Conservation (phyloP, 2,888 invertebrate species). For the Sclerodermus sp. region DNA sequence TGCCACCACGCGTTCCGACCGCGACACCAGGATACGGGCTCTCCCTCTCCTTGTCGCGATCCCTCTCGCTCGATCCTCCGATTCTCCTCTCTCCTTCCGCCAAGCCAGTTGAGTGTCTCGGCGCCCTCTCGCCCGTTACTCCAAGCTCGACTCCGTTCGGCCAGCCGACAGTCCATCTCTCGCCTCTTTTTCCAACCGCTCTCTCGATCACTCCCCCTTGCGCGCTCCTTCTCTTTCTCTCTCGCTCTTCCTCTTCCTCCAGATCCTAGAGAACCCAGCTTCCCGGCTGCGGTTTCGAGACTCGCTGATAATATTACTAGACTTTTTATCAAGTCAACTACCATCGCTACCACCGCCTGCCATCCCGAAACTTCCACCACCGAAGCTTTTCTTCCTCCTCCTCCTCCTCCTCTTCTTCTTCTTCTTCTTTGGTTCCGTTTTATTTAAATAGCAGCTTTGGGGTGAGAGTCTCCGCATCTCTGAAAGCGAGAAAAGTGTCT, state of each 20-base stretch:
- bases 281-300: not conserved
- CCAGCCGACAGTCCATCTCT: not conserved
- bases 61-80: constrained; percentile 13
- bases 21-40: constrained; percentile 5
- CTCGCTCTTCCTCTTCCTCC: constrained; percentile 1
- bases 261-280: not conserved
- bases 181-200: not conserved
- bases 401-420: no score
- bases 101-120: no score
- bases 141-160: not conserved
- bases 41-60: constrained; percentile 30
- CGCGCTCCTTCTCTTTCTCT: not conserved
- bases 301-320: no score
- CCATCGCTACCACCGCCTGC: no score
- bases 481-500: no score
- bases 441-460: no score
- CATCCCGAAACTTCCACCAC: no score
- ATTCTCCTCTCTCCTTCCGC: not conserved
- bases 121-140: not conserved
- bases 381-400: no score
- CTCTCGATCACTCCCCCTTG: not conserved
- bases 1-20: constrained; percentile 29
- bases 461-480: no score
- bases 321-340: no score
- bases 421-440: no score